Conservation (phyloP, 2,797 vertebrate genomes). For the Tachyglossus aculeatus region DNA sequence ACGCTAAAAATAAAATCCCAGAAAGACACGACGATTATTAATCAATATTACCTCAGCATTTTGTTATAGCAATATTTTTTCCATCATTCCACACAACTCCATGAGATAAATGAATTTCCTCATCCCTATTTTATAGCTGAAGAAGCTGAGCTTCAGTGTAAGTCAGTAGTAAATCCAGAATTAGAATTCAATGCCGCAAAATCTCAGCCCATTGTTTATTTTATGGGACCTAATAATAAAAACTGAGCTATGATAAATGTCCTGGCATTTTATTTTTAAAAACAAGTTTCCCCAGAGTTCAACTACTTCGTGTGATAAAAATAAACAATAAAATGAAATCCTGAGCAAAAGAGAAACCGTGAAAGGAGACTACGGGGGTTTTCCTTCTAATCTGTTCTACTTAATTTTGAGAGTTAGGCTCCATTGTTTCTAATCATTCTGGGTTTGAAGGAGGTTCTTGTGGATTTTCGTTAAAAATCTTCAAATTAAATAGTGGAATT, state of each 20-base stretch:
- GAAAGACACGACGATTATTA: too few relatives aligned
- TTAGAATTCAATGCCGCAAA: constrained; percentile 29
- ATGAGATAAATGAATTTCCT: too few relatives aligned
- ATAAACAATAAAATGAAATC: too few relatives aligned
- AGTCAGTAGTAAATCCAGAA: constrained; percentile 1
- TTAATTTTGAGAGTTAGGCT: background rate
- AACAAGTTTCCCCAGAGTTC: background rate
- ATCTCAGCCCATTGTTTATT: background rate
- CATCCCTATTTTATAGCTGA: background rate
- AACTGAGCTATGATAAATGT: constrained; percentile 15
- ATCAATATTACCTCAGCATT: too few relatives aligned
- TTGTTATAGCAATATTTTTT: too few relatives aligned
- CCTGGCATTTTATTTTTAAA: constrained; percentile 4
- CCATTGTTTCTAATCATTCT: constrained; percentile 1
- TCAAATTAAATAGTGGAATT: constrained; percentile 10
- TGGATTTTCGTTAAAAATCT: background rate
- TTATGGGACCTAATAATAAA: constrained; percentile 11
- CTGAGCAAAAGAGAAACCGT: background rate
- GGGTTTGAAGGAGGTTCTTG: background rate
- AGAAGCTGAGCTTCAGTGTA: background rate
- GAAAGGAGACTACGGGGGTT: background rate
- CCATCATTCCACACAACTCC: too few relatives aligned
- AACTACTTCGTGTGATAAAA: too few relatives aligned
- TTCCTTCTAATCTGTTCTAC: background rate
- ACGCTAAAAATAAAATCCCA: background rate